phyloP scores from a whole-genome alignment of 2,888 invertebrate species.

The Halictus quadricinctus region DNA sequence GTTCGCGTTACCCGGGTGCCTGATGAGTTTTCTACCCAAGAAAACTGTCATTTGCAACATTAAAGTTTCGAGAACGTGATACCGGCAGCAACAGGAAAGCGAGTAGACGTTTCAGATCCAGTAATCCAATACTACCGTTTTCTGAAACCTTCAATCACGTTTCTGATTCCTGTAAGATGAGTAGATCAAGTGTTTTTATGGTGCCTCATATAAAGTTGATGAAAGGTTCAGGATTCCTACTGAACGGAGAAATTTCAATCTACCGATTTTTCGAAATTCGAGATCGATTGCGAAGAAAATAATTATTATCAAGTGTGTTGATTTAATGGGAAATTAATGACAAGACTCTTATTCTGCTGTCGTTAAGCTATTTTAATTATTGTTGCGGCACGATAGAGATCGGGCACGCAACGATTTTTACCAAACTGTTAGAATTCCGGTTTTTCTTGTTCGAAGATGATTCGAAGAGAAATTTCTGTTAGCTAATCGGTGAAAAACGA shows the following conservation, averaged over 20 bases:
- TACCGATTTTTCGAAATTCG: not conserved
- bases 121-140: conserved; percentile 5
- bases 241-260: conserved; percentile 1
- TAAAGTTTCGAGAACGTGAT: conserved; percentile 14
- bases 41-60: conserved; percentile 33
- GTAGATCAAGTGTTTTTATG: not conserved
- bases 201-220: not conserved
- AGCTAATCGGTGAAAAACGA: not conserved
- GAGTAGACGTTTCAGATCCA: conserved; percentile 15
- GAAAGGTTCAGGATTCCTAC: not conserved
- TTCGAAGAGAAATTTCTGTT: not conserved
- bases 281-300: not conserved
- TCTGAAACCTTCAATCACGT: conserved; percentile 20
- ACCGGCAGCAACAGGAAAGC: conserved; percentile 15
- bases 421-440: not conserved
- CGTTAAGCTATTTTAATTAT: not conserved
- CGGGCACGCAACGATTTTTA: not conserved
- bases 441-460: not conserved
- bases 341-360: not conserved
- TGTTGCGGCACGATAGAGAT: not conserved
- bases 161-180: not conserved
- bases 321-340: conserved; percentile 1
- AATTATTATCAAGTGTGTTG: not conserved
- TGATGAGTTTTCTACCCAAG: conserved; percentile 9
- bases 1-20: not conserved